Conservation (phyloP, 1,140 invertebrate species). For the Papilio helenus region DNA sequence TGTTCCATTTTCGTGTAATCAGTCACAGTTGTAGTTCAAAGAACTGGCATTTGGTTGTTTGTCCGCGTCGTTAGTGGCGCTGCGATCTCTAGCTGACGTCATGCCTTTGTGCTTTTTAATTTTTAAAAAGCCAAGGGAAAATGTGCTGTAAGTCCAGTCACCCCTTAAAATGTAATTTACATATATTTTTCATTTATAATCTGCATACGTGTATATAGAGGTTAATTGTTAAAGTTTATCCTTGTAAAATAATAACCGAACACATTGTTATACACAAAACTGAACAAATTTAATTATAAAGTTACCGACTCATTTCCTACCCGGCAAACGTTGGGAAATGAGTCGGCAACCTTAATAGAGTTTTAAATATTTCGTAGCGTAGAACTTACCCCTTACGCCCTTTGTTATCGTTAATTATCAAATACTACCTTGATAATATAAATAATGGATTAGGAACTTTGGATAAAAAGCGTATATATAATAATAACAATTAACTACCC, state of each 20-base stretch:
- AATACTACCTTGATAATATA: not conserved
- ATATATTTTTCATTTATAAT: not conserved
- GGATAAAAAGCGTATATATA: not conserved
- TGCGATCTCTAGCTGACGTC: not conserved
- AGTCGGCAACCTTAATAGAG: not conserved
- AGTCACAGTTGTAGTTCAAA: constrained; percentile 7
- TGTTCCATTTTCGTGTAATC: constrained; percentile 17
- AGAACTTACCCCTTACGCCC: not conserved
- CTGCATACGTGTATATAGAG: not conserved
- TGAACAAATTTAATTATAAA: constrained; percentile 1
- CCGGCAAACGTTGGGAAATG: not conserved
- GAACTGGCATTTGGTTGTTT: constrained; percentile 22
- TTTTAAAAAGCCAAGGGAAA: not conserved
- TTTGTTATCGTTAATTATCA: not conserved
- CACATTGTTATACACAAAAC: not conserved
- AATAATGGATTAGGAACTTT: not conserved
- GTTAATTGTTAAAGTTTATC: constrained; percentile 2
- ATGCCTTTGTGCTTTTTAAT: not conserved
- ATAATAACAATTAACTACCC: not conserved
- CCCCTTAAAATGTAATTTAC: not conserved
- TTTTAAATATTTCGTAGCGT: not conserved
- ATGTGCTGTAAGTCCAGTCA: not conserved
- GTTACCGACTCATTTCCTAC: not conserved
- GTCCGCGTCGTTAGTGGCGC: constrained; percentile 1
- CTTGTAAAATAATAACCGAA: not conserved